Base-by-base conservation (phyloP, 2,888 invertebrate genomes). In the Meiosimyza platycephala region DNA sequence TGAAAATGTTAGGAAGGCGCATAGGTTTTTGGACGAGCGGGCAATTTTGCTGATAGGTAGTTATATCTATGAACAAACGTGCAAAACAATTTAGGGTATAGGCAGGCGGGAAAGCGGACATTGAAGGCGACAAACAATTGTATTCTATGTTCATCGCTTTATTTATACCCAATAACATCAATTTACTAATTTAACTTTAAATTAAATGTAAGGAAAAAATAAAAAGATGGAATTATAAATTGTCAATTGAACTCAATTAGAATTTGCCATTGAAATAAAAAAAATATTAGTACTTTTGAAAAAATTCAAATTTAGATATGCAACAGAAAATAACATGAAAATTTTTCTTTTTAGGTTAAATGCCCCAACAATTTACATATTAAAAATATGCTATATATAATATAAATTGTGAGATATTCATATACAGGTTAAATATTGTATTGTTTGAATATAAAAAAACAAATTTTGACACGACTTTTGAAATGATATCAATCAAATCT, bases 281-380 rank as follows among this genome's bases (percentile, higher is more conserved):
- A 59, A 18, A 59, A 22, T 22, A 28, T 28, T 59, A 28, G 18
- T 48, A 40, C 40, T 47, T 48, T 63, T 16, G 9, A 15, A 63
- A 63, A 11, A 18, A 63, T 48, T 51, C 40, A 51, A 65, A 65
- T 65, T 65, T 51, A 48, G 52, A 50, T 18, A 51, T 52, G 65
- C 52, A 65, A 65, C 65, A 51, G 13, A 57, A 57, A 57, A 57
- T 57, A 57, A 28, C 13, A 57, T 57, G 6, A 57, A 57, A 57
- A 18, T 13, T 57, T 13, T 57, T 12, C 28, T 40, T 40, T 40
- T 66, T 54, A 54, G 12, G 66, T 51, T 66, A 66, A 54, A 66
- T 55, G 40, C 52, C 66, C 66, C 54, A 52, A 28, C 18, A 66
- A 66, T 54, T 66, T 66, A 66, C 54, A 66, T 22, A 33, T 28